phyloP scores from a whole-genome alignment of 2,113 vertebrate species.

The Prunella fulvescens region DNA sequence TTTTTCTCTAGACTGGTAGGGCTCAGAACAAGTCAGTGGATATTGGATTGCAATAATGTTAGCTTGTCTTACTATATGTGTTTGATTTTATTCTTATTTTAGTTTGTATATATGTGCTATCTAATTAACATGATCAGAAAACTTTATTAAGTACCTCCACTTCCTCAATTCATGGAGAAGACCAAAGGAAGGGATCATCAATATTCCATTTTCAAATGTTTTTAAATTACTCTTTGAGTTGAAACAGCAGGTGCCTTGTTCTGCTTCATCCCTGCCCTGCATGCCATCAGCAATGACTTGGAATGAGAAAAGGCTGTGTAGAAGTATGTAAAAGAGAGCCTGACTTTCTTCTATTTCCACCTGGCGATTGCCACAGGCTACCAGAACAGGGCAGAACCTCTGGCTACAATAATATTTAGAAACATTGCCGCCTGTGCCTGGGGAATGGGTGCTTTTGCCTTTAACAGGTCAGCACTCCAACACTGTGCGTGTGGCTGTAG shows the following conservation, averaged over 20 bases:
- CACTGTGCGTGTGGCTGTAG: accelerated
- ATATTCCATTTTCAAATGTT: not conserved
- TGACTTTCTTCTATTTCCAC: not conserved
- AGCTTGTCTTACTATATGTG: not conserved
- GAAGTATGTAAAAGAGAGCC: not conserved
- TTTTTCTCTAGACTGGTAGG: not conserved
- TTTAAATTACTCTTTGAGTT: not conserved
- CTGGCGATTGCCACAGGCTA: not conserved
- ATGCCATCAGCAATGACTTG: not conserved
- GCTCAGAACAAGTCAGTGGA: not conserved
- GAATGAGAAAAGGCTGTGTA: not conserved
- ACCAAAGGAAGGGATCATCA: not conserved
- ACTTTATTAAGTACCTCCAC: not conserved
- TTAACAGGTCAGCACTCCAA: accelerated
- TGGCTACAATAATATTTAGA: not conserved
- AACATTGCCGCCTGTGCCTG: not conserved
- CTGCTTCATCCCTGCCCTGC: not conserved
- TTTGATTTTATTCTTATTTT: not conserved
- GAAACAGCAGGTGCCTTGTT: not conserved
- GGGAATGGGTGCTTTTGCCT: not conserved
- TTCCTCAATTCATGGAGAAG: not conserved
- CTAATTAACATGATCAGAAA: not conserved
- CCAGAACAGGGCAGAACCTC: not conserved
- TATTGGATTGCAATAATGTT: not conserved
- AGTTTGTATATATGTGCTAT: not conserved